Evolutionary conservation across 1,140 invertebrate species (phyloP), one percentile per base, ranked within the genome.

Genomic region (Ylistrum balloti): DNA sequence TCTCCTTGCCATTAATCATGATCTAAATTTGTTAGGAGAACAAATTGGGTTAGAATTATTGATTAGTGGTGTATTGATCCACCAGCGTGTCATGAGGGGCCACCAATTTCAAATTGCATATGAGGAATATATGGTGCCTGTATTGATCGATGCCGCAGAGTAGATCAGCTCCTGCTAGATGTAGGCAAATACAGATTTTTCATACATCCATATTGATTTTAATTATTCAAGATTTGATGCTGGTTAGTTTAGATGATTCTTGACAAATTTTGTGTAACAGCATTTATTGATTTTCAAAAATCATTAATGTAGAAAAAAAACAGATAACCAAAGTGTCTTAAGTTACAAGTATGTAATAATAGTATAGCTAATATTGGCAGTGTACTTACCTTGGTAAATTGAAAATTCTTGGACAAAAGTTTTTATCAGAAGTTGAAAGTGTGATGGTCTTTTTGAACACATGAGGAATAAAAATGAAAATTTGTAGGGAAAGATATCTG

Each of bases 41-140:
- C 90, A 93, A 93, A 93, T 93, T 93, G 91, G 91, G 91, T 93
- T 92, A 92, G 33, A 45, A 85, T 32, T 88, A 92, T 93, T 88
- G 92, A 92, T 91, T 90, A 33, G 33, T 86, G 9, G 33, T 15
- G 28, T 33, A 91, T 35, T 35, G 56, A 74, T 74, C 56, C 22
- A 74, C 2, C 22, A 74, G 9, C n/a, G 22, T 74, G 56, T 28
- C 56, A 74, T 74, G 56, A 74, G 56, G 56, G 56, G 56, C 56
- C 56, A 74, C 56, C 35, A 74, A 74, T 74, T 74, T 74, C 56
- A 74, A 74, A 74, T 74, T 74, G 56, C 56, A 28, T 74, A 74
- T 74, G 56, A 74, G 17, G 56, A 74, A 28, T 74, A 74, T 74
- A 74, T 74, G 56, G 9, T 28, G n/a, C 15, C 22, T n/a, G 56